These are phyloP conservation scores for Discoglossus pictus DNA, from an alignment of 2,797 vertebrate genomes.

Conservation along the genomic window DNA sequence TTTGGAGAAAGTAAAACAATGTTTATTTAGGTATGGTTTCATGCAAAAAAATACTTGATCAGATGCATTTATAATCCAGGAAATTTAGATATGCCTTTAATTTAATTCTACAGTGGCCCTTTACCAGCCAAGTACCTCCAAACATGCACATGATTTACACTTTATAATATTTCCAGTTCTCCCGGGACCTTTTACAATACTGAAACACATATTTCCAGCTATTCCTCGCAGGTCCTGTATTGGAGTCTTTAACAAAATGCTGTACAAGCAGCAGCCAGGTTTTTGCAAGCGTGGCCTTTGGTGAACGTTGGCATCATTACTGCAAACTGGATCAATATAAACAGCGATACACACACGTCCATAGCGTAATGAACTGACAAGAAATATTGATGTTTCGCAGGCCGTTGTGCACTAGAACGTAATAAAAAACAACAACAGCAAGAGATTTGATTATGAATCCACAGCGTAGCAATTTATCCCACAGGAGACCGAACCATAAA, in stretches of 20 bases:
- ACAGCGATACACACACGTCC: conserved; percentile 57
- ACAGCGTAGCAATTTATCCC: not conserved
- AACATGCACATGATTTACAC: not conserved
- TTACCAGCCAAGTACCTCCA: too few species aligned
- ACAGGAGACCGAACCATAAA: not conserved
- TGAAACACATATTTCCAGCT: conserved; percentile 22
- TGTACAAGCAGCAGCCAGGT: not conserved
- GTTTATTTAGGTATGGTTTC: too few species aligned
- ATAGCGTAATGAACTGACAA: conserved; percentile 52
- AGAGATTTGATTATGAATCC: conserved; percentile 1
- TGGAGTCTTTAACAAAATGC: conserved; percentile 14
- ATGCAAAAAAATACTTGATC: too few species aligned
- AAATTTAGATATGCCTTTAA: too few species aligned
- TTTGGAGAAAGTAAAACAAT: too few species aligned
- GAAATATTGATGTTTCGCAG: conserved; percentile 60
- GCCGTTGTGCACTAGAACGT: conserved; percentile 49
- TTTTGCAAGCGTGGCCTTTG: conserved; percentile 23
- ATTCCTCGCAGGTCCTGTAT: conserved; percentile 20
- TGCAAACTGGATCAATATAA: conserved; percentile 56
- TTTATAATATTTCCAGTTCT: conserved; percentile 10
- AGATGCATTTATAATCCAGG: too few species aligned
- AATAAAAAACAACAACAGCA: conserved; percentile 49
- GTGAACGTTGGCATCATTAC: conserved; percentile 59
- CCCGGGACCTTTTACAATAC: conserved; percentile 6
- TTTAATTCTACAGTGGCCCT: too few species aligned